Percentiles rank a stretch among this genome's conserved stretches.
Evolutionary conservation across 2,113 vertebrate species (phyloP).

Genomic region (Dicentrarchus labrax): DNA sequence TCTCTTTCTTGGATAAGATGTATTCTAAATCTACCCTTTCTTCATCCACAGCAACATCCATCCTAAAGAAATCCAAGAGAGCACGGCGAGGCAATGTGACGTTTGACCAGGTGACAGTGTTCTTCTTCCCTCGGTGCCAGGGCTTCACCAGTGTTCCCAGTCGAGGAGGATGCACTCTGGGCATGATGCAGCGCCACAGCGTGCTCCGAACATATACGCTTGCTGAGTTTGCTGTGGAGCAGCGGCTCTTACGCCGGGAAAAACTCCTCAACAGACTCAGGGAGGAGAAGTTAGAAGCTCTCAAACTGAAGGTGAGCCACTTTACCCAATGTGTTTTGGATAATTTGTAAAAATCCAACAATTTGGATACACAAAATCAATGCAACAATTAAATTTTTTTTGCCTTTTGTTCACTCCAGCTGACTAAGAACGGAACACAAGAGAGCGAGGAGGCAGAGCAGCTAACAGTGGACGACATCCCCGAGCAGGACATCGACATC

Average conservation of each 20-base stretch:
- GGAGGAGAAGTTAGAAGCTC: conserved; percentile 91
- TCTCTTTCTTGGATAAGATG: background rate
- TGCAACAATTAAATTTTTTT: background rate
- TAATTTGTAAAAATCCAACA: background rate
- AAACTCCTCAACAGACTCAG: conserved; percentile 90
- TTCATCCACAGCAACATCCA: conserved; percentile 87
- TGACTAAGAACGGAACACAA: conserved; percentile 89
- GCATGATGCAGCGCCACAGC: conserved; percentile 92
- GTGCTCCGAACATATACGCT: conserved; percentile 88
- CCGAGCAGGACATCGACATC: conserved; percentile 87
- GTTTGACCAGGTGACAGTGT: conserved; percentile 94
- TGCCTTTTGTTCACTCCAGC: conserved; percentile 74
- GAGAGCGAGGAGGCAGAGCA: conserved; percentile 89
- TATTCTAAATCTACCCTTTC: conserved; percentile 17
- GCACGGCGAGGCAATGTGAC: conserved; percentile 87
- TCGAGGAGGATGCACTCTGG: conserved; percentile 95
- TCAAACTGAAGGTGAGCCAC: conserved; percentile 88
- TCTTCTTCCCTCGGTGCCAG: conserved; percentile 97
- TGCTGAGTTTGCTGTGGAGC: conserved; percentile 91
- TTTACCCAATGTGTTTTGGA: background rate
- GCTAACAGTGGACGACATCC: conserved; percentile 92
- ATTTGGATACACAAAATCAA: background rate
- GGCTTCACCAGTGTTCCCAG: conserved; percentile 98
- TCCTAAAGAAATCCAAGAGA: conserved; percentile 92
- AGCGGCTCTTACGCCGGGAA: conserved; percentile 85